A percentile compares a stretch with the other conserved stretches of the same genome.
phyloP scores from a whole-genome alignment of 2,797 vertebrate genomes.

The Pseudomugil gertrudae region DNA sequence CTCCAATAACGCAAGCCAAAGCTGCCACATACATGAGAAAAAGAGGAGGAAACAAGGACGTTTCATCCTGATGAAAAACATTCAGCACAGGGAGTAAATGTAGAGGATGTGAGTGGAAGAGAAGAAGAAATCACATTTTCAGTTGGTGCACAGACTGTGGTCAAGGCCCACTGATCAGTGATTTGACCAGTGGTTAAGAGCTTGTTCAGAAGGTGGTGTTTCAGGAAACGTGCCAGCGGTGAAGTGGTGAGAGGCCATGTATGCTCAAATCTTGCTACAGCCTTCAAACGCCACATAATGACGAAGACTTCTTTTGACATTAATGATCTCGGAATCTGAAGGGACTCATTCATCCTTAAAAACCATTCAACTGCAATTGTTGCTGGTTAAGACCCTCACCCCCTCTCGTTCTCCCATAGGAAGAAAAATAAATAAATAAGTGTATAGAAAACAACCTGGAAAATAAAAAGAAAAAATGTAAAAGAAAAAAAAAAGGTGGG shows the following conservation, averaged over 20 bases:
- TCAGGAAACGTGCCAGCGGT: conserved; percentile 23
- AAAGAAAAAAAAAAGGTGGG: too few relatives aligned
- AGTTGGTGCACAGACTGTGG: conserved; percentile 39
- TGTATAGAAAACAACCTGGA: not conserved
- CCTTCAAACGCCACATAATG: conserved; percentile 30
- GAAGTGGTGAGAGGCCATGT: conserved; percentile 21
- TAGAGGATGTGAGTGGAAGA: conserved; percentile 1
- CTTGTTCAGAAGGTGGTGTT: conserved; percentile 25
- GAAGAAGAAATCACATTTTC: conserved; percentile 9
- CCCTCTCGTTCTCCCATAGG: not conserved
- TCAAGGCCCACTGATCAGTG: conserved; percentile 63
- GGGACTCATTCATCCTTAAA: conserved; percentile 46
- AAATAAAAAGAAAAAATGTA: too few relatives aligned
- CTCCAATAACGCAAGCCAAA: conserved; percentile 37
- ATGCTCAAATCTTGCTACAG: conserved; percentile 39
- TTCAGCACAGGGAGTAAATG: conserved; percentile 5
- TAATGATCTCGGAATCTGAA: conserved; percentile 50
- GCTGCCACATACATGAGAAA: conserved; percentile 40
- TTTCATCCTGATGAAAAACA: conserved; percentile 70
- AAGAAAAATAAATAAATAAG: not conserved
- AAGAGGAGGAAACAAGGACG: conserved; percentile 51
- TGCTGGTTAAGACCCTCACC: conserved; percentile 13
- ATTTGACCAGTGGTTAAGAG: conserved; percentile 60
- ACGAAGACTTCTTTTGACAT: conserved; percentile 41
- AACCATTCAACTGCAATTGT: conserved; percentile 13